Percentiles rank a stretch among this genome's conserved stretches.
These are phyloP conservation scores for Penelope pileata DNA, from an alignment of 2,113 vertebrate species.

Conservation along the genomic window DNA sequence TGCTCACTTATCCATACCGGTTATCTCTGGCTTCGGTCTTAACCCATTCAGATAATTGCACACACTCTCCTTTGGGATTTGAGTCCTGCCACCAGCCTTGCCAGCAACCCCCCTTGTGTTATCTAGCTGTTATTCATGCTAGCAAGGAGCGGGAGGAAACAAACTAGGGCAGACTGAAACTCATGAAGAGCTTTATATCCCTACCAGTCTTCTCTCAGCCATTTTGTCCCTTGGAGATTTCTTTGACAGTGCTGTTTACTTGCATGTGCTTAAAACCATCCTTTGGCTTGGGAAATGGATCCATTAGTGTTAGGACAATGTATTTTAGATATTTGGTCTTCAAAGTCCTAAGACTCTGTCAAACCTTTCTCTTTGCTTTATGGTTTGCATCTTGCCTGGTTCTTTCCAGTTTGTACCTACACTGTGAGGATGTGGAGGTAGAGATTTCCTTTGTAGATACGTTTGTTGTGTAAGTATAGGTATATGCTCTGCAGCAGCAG, in stretches of 20 bases:
- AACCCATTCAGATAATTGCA: constrained; percentile 33
- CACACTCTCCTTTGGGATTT: not conserved
- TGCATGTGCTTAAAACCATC: not conserved
- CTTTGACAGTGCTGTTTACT: not conserved
- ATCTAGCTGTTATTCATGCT: constrained; percentile 1
- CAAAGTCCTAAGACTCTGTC: not conserved
- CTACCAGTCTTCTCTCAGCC: not conserved
- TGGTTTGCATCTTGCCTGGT: not conserved
- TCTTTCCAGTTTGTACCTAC: not conserved
- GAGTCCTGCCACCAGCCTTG: not conserved
- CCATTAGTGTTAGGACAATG: not conserved
- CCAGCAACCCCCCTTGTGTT: not conserved
- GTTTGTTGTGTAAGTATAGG: not conserved
- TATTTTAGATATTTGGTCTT: not conserved
- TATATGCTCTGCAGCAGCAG: not conserved
- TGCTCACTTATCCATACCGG: not conserved
- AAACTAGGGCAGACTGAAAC: not conserved
- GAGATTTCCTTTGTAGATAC: not conserved
- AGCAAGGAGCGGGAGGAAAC: not conserved
- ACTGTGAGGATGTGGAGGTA: not conserved
- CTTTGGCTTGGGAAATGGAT: not conserved
- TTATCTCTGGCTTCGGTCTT: constrained; percentile 54
- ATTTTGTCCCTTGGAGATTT: not conserved
- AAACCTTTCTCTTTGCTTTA: not conserved
- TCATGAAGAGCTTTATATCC: not conserved